Percentiles rank a stretch among this genome's conserved stretches.
Conservation (phyloP, 1,140 invertebrate genomes). For the Andrena cerasifolii region DNA sequence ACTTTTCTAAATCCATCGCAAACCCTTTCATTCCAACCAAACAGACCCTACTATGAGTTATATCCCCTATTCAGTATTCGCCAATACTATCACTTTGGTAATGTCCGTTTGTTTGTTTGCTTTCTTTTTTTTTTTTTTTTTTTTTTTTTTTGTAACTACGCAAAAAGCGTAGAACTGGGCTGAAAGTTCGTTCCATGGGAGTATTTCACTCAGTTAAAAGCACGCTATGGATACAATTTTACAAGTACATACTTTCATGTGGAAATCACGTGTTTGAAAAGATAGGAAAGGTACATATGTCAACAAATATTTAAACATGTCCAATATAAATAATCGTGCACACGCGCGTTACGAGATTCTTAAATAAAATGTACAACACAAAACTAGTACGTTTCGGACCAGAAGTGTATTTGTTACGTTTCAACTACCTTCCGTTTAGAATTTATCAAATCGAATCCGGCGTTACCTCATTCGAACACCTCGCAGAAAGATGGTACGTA, state of each 20-base stretch:
- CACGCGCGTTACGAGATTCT: constrained; percentile 54
- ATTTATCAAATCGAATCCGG: constrained; percentile 4
- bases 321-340: constrained; percentile 58
- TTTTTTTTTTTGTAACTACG: constrained; percentile 46
- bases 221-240: constrained; percentile 6
- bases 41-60: background rate
- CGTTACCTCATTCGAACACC: constrained; percentile 1
- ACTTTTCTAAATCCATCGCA: background rate
- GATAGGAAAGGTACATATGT: constrained; percentile 16
- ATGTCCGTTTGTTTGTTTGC: no score
- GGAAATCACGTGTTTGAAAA: constrained; percentile 11
- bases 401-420: constrained; percentile 9
- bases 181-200: constrained; percentile 29
- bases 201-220: constrained; percentile 36
- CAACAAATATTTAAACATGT: constrained; percentile 35
- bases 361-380: constrained; percentile 44
- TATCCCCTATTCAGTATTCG: constrained; percentile 27
- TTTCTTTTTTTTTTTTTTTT: no score
- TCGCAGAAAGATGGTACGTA: background rate
- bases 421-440: background rate
- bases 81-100: constrained; percentile 48
- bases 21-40: constrained; percentile 11
- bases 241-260: background rate
- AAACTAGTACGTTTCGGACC: constrained; percentile 17
- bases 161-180: constrained; percentile 39